phyloP scores from a whole-genome alignment of 2,888 invertebrate species.

The Pseudococcus viburni region DNA sequence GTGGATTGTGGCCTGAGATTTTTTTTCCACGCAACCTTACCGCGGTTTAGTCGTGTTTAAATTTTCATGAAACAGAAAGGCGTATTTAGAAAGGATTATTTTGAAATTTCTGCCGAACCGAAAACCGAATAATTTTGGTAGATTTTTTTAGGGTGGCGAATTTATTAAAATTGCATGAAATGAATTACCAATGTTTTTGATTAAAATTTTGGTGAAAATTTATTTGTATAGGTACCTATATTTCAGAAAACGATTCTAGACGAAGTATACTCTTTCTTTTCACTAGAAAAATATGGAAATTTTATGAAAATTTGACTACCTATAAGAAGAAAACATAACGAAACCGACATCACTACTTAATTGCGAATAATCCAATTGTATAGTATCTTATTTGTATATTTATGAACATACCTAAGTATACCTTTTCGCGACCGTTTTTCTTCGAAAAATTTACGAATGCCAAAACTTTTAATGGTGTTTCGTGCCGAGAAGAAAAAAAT shows the following conservation, averaged over 20 bases:
- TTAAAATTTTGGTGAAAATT: too few species aligned
- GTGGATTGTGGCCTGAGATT: not conserved
- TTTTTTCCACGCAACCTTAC: not conserved
- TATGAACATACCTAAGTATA: not conserved
- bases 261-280: too few species aligned
- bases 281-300: not conserved
- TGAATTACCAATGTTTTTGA: too few species aligned
- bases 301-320: not conserved
- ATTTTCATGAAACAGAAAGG: conserved; percentile 3
- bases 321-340: not conserved
- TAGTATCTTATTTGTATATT: not conserved
- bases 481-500: not conserved
- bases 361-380: not conserved
- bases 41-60: not conserved
- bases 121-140: not conserved
- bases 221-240: too few species aligned
- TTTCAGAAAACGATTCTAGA: too few species aligned
- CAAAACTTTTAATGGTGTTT: not conserved
- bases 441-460: not conserved
- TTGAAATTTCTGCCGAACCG: not conserved
- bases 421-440: not conserved
- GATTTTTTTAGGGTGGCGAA: not conserved
- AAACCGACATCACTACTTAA: not conserved
- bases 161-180: too few species aligned
- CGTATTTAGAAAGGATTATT: not conserved